Conservation (phyloP, 2,888 invertebrate species). For the Creontiades dilutus region DNA sequence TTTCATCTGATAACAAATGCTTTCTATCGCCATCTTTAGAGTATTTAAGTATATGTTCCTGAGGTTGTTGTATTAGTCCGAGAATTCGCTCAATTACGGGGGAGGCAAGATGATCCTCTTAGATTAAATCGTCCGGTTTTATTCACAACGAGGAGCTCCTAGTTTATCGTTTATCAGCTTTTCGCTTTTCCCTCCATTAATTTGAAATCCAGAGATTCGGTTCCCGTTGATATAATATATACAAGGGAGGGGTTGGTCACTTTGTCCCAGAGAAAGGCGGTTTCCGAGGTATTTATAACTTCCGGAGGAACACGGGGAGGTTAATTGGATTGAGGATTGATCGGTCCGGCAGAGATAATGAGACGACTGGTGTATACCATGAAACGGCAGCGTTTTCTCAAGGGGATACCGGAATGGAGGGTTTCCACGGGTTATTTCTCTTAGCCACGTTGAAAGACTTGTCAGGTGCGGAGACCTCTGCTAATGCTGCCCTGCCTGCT, state of each 20-base stretch:
- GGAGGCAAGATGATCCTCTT: background rate
- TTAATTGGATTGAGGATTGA: slow-evolving; percentile 38
- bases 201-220: background rate
- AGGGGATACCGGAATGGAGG: background rate
- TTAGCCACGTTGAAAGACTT: background rate
- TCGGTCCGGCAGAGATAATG: background rate
- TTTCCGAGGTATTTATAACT: slow-evolving; percentile 5
- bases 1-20: no score
- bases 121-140: background rate
- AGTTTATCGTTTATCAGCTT: slow-evolving; percentile 10
- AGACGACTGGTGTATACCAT: background rate
- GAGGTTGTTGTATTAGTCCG: no score
- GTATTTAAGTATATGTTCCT: no score
- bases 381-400: background rate
- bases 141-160: background rate
- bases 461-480: background rate
- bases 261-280: background rate
- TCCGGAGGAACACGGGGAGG: background rate
- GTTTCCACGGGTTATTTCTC: background rate
- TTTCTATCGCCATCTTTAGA: no score
- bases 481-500: no score
- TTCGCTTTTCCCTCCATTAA: slow-evolving; percentile 18
- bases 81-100: background rate
- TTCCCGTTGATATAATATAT: background rate
- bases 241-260: background rate